Evolutionary conservation across 1,140 invertebrate species (phyloP), one percentile per base, ranked within the genome.

Genomic region (Arion vulgaris): DNA sequence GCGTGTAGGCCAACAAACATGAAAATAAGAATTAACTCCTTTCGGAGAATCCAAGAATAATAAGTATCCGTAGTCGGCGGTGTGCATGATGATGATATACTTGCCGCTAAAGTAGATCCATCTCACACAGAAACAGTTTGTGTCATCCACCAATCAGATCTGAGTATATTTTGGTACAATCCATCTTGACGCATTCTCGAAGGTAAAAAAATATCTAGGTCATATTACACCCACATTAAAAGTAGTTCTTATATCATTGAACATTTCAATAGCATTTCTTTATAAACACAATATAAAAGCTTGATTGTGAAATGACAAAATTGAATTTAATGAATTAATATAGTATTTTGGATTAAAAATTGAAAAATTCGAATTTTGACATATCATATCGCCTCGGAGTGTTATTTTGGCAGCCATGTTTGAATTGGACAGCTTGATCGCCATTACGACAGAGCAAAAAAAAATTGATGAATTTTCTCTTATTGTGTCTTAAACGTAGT

Each of bases 381-480:
- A 32, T 49, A 11, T 76, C 7, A 9, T 2, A 19, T 5, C 41
- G 32, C 41, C 38, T 79, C 76, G 76, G 62, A 80, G 78, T 62
- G 45, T 80, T 76, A 76, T 76, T 80, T 71, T 36, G 78, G 78
- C 78, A 80, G 78, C 78, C 78, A 80, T 80, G 62, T 80, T 80
- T 69, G 68, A 71, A 69, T 80, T 51, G 66, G 78, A 80, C 78
- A 66, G 62, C 78, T 71, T 66, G 32, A 80, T 80, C 78, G 78
- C 78, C 78, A 80, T 80, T 80, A 51, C 66, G n/a, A 51, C 23
- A 9, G 71, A 71, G 7, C 45, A 1, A 28, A 41, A 77, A n/a
- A 77, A 80, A 80, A 80, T 80, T 80, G 53, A 36, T 62, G 66
- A 80, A 71, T 80, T 80, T 80, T 80, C 39, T 45, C 45, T 19